A percentile compares a stretch with the other conserved stretches of the same genome.
phyloP scores from a whole-genome alignment of 2,888 invertebrate genomes.

The Drosophila paranaensis region DNA sequence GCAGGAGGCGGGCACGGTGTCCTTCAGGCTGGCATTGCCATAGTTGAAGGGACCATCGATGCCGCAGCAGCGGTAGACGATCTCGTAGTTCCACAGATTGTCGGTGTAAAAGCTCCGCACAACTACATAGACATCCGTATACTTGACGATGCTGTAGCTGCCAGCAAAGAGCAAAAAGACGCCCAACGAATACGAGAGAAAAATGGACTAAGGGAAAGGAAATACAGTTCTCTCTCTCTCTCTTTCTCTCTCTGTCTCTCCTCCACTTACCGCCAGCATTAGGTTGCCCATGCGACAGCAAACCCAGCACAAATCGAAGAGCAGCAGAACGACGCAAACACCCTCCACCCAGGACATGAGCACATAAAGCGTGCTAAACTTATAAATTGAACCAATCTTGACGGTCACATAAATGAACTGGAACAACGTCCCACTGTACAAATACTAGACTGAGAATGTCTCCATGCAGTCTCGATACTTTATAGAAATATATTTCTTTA shows the following conservation, averaged over 20 bases:
- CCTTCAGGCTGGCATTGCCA: neutral
- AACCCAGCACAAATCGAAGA: constrained; percentile 19
- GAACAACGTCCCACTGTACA: constrained; percentile 30
- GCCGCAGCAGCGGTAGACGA: constrained; percentile 38
- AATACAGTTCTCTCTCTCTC: too few relatives aligned
- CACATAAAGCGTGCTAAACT: constrained; percentile 28
- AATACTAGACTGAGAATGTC: constrained; percentile 31
- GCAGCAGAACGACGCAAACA: constrained; percentile 8
- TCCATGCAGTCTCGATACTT: neutral
- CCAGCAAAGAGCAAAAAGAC: constrained; percentile 33
- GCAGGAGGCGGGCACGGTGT: constrained; percentile 34
- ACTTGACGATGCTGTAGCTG: constrained; percentile 28
- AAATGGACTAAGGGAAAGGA: constrained; percentile 15
- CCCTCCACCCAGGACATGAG: constrained; percentile 39
- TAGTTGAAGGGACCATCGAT: constrained; percentile 48
- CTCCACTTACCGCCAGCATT: constrained; percentile 29
- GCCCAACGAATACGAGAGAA: neutral
- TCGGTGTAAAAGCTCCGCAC: constrained; percentile 36
- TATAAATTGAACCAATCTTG: neutral
- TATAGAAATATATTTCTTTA: too few relatives aligned
- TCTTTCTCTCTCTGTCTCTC: neutral
- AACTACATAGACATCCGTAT: constrained; percentile 44
- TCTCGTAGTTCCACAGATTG: constrained; percentile 36
- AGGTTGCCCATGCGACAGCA: neutral
- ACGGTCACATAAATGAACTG: constrained; percentile 36